phyloP scores from a whole-genome alignment of 1,140 invertebrate species.

The Diachasmimorpha longicaudata region DNA sequence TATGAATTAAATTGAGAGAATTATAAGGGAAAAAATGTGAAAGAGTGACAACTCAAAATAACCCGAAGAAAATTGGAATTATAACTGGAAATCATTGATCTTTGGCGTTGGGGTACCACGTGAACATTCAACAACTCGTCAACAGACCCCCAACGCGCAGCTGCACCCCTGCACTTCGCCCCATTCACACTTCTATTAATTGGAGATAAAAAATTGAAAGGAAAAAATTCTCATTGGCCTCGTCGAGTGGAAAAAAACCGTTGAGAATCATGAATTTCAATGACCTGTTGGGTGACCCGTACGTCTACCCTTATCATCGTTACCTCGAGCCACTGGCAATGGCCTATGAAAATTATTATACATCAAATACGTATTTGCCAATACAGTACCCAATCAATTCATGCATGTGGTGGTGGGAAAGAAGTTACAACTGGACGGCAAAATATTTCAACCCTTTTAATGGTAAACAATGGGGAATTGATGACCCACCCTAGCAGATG shows the following conservation, averaged over 20 bases:
- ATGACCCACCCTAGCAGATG: too few species aligned
- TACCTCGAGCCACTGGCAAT: constrained; percentile 21
- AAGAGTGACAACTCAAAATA: neutral
- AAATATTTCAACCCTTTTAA: neutral
- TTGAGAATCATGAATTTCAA: constrained; percentile 25
- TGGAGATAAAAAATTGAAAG: neutral
- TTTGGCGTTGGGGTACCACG: constrained; percentile 20
- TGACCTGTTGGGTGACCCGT: neutral
- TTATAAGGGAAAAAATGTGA: neutral
- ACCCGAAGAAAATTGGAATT: neutral
- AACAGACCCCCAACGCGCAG: constrained; percentile 13
- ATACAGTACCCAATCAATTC: constrained; percentile 26
- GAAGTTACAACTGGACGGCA: neutral
- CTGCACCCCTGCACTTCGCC: neutral
- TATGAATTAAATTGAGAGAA: too few species aligned
- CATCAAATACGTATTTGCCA: constrained; percentile 20
- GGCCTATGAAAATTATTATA: constrained; percentile 27
- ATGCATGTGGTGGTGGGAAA: constrained; percentile 22
- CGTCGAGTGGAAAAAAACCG: neutral
- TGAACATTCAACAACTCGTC: neutral
- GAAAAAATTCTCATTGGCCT: neutral
- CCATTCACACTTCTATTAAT: neutral
- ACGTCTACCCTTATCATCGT: constrained; percentile 24
- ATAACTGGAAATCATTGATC: constrained; percentile 42
- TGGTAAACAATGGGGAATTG: constrained; percentile 19